Evolutionary conservation across 2,797 vertebrate species (phyloP).

Genomic region (Lepus oiostolus): DNA sequence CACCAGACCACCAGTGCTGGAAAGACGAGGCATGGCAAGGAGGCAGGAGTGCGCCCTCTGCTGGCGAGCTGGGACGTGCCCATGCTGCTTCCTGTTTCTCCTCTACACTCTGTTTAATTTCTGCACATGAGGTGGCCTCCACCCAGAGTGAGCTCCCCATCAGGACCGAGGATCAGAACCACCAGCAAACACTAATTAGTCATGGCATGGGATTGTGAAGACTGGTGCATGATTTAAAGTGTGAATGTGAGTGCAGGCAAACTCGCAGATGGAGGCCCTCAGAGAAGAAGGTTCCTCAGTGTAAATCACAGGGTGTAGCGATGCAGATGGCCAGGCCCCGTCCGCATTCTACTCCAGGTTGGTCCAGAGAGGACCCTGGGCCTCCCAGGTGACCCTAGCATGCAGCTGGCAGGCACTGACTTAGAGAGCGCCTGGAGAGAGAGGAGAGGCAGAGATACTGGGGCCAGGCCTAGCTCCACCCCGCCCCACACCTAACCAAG

Average conservation of each 20-base stretch:
- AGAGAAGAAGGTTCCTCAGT: neutral
- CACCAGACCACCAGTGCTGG: neutral
- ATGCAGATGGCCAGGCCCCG: neutral
- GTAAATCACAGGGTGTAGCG: neutral
- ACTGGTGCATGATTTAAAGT: neutral
- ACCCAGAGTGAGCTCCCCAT: neutral
- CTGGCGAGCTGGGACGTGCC: neutral
- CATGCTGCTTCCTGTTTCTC: neutral
- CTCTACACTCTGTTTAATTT: neutral
- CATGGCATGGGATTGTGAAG: neutral
- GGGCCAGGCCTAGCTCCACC: neutral
- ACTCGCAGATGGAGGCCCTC: neutral
- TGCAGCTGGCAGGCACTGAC: neutral
- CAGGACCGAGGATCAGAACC: neutral
- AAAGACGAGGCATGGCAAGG: neutral
- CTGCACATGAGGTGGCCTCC: neutral
- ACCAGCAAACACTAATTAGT: neutral
- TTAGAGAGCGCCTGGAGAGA: neutral
- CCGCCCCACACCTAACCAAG: neutral
- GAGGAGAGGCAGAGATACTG: too few species aligned
- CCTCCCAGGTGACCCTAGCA: neutral
- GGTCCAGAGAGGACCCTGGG: neutral
- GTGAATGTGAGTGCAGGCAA: neutral
- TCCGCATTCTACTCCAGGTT: too few species aligned
- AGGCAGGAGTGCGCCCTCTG: fast-evolving